Percentiles rank a stretch among this genome's conserved stretches.
These are phyloP conservation scores for Sebastiscus albofasciatus DNA, from an alignment of 2,797 vertebrate genomes.

Conservation along the genomic window DNA sequence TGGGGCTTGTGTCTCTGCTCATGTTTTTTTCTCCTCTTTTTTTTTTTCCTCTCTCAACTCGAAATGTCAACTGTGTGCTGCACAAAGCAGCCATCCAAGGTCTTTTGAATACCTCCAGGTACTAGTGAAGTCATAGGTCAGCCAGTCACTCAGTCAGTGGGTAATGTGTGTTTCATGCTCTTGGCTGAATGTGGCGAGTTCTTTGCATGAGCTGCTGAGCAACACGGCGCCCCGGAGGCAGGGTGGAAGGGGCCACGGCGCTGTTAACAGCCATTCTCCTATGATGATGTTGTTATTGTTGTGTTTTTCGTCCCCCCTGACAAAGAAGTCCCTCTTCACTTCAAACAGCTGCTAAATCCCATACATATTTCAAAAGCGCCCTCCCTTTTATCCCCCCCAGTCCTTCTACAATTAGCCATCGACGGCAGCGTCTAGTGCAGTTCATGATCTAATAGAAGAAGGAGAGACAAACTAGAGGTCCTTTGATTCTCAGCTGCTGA, in stretches of 20 bases:
- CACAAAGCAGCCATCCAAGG: constrained; percentile 67
- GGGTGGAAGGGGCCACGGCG: constrained; percentile 42
- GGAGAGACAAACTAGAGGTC: constrained; percentile 61
- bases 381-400: constrained; percentile 75
- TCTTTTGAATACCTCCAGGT: constrained; percentile 78
- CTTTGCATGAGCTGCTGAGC: constrained; percentile 58
- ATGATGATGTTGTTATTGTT: constrained; percentile 68
- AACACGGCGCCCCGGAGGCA: constrained; percentile 44
- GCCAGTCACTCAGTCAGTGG: constrained; percentile 72
- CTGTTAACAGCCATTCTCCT: constrained; percentile 38
- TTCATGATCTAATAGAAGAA: constrained; percentile 65
- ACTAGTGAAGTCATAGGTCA: constrained; percentile 80
- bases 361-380: constrained; percentile 76
- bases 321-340: constrained; percentile 72
- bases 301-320: constrained; percentile 44
- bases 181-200: constrained; percentile 54
- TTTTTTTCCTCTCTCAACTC: constrained; percentile 35
- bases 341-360: constrained; percentile 74
- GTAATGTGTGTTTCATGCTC: constrained; percentile 74
- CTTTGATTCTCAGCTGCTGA: constrained; percentile 74
- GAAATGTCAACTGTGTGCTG: constrained; percentile 73
- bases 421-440: constrained; percentile 48
- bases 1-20: constrained; percentile 38
- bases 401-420: constrained; percentile 76
- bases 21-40: constrained; percentile 2